Evolutionary conservation across 2,113 vertebrate genomes (phyloP), one percentile per base, ranked within the genome.

Genomic region (Orientallactaga bullata): DNA sequence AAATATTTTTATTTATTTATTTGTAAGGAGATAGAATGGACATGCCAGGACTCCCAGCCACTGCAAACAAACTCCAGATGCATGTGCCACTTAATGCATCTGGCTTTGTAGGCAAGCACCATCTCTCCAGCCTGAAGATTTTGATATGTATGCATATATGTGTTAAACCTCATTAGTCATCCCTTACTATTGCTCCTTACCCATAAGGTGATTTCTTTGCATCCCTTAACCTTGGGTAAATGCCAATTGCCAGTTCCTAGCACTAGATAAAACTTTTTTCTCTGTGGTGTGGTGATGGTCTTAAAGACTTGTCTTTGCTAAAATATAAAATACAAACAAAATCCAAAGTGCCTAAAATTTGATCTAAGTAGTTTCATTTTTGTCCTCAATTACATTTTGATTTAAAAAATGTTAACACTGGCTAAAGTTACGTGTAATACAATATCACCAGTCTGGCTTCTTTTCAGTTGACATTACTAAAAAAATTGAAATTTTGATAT

Each of bases 241-340:
- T 12, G n/a, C 55, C 30, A 42, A 73, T 55, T 69, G 51, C 65
- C 32, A 74, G 28, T 63, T 16, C 8, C n/a, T 35, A 42, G 28
- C 83, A 76, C 21, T 28, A 23, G 20, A 21, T 66, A n/a, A n/a
- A 79, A 37, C 68, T 72, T 18, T 37, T 87, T 91, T 80, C 32
- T 94, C 20, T 84, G 24, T 87, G 18, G 55, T 87, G 30, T 71
- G 78, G 21, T 32, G 8, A 51, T 71, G 51, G 3, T 80, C 63
- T 60, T 68, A 89, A 87, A 88, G 7, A 60, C n/a, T 80, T 83
- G 4, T 58, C 42, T 85, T 88, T 42, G 32, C 26, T 78, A 90
- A 94, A 66, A 26, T 66, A 21, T 92, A 81, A 90, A 89, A 88
- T 28, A 71, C 30, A 76, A 55, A 65, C 28, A 30, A 37, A 66